These are phyloP conservation scores for Zaprionus tsacasi DNA, from an alignment of 1,140 invertebrate species.

Conservation along the genomic window DNA sequence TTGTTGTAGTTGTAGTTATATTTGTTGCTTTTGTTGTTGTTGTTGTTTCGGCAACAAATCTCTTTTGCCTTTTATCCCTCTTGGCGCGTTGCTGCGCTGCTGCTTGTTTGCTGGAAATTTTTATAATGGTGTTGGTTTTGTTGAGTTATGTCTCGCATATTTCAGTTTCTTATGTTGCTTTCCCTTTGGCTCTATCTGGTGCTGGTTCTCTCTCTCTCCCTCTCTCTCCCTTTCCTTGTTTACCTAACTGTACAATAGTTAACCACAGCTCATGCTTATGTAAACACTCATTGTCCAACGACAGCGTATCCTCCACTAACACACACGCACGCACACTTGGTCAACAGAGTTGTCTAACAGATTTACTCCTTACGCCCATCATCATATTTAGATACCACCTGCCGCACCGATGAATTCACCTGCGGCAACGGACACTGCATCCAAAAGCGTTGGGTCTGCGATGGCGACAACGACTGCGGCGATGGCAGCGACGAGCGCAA, in stretches of 20 bases:
- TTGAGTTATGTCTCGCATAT: constrained; percentile 45
- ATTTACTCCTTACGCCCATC: constrained; percentile 12
- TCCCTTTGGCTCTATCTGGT: constrained; percentile 17
- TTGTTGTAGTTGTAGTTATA: constrained; percentile 34
- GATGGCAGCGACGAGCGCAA: constrained; percentile 92
- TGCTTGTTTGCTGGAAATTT: constrained; percentile 55
- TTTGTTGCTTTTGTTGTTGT: constrained; percentile 11
- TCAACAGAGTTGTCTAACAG: constrained; percentile 23
- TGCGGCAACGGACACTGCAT: constrained; percentile 96
- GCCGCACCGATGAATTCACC: constrained; percentile 94
- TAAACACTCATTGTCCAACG: constrained; percentile 35
- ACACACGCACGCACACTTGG: background rate
- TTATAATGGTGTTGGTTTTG: constrained; percentile 70
- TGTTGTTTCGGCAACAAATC: constrained; percentile 31
- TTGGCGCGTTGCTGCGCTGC: constrained; percentile 11
- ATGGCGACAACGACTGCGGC: constrained; percentile 93
- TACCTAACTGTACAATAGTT: constrained; percentile 39
- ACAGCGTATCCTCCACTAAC: constrained; percentile 37
- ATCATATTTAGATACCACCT: constrained; percentile 89
- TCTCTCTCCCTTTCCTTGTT: constrained; percentile 1
- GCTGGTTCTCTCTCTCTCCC: background rate
- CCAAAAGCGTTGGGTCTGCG: constrained; percentile 93
- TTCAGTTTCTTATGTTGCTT: constrained; percentile 24
- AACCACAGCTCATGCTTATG: constrained; percentile 37
- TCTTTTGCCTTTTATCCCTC: constrained; percentile 33